Conservation (phyloP, 2,888 invertebrate genomes). For the Dasysyrphus tricinctus region DNA sequence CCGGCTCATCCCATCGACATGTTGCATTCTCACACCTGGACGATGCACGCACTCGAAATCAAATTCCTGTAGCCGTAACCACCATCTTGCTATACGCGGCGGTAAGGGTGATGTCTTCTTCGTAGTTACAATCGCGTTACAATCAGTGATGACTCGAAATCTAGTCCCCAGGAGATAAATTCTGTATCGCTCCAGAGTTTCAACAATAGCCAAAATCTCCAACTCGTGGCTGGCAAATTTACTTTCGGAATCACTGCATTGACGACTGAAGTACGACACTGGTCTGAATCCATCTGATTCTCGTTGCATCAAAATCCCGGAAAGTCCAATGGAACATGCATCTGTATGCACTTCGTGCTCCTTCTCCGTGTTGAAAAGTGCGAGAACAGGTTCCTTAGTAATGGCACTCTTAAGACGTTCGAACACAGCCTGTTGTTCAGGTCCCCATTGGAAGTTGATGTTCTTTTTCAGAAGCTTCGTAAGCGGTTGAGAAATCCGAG, state of each 20-base stretch:
- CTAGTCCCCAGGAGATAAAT: conserved; percentile 77
- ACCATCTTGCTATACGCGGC: background rate
- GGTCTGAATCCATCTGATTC: too few species aligned
- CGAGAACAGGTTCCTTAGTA: background rate
- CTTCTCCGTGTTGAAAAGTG: too few species aligned
- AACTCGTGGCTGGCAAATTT: conserved; percentile 79
- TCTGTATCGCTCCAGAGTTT: conserved; percentile 78
- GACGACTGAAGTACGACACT: background rate
- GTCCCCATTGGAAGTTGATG: background rate
- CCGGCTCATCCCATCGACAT: too few species aligned
- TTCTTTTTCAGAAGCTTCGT: background rate
- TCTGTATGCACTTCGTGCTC: too few species aligned
- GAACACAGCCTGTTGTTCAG: too few species aligned
- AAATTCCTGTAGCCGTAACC: background rate
- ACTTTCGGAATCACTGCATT: conserved; percentile 62
- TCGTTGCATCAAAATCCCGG: too few species aligned
- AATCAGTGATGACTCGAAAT: background rate
- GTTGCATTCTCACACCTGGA: too few species aligned
- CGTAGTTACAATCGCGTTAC: background rate
- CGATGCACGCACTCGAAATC: too few species aligned
- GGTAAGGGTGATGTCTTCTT: too few species aligned
- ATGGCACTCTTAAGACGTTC: too few species aligned
- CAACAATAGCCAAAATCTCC: conserved; percentile 78
- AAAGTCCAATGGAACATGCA: too few species aligned
- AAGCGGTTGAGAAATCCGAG: conserved; percentile 10